Percentiles rank a stretch among this genome's conserved stretches.
Conservation (phyloP, 1,140 invertebrate species). For the Panagrolaimus sp. region DNA sequence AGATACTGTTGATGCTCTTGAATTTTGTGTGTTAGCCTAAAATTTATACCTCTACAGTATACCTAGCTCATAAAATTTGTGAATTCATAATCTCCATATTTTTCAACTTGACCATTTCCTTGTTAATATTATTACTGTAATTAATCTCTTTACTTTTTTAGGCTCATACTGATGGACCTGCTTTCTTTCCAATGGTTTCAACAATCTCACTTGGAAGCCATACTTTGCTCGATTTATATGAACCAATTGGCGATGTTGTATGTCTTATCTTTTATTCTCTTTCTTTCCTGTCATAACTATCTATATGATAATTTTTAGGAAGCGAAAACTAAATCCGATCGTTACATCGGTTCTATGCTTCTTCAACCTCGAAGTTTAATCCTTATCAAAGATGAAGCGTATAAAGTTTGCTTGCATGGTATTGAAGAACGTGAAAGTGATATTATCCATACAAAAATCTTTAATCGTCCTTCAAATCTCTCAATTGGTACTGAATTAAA, state of each 20-base stretch:
- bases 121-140: too few relatives aligned
- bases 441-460: conserved; percentile 66
- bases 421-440: conserved; percentile 75
- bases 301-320: conserved; percentile 16
- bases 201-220: conserved; percentile 86
- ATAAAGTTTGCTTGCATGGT: conserved; percentile 78
- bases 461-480: conserved; percentile 66
- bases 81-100: too few relatives aligned
- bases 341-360: conserved; percentile 67
- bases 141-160: too few relatives aligned
- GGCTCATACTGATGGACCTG: conserved; percentile 84
- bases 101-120: too few relatives aligned
- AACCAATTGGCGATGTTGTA: conserved; percentile 56
- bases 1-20: too few relatives aligned
- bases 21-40: too few relatives aligned
- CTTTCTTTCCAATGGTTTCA: conserved; percentile 85
- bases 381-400: conserved; percentile 76
- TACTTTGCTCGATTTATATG: conserved; percentile 78
- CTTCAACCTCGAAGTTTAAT: conserved; percentile 81
- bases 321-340: conserved; percentile 50
- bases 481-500: conserved; percentile 65
- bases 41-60: too few relatives aligned
- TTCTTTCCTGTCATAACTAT: conserved; percentile 13
- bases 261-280: conserved; percentile 35
- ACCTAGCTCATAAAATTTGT: too few relatives aligned